These are phyloP conservation scores for Ctenopoma kingsleyae DNA, from an alignment of 2,797 vertebrate genomes.

Conservation along the genomic window DNA sequence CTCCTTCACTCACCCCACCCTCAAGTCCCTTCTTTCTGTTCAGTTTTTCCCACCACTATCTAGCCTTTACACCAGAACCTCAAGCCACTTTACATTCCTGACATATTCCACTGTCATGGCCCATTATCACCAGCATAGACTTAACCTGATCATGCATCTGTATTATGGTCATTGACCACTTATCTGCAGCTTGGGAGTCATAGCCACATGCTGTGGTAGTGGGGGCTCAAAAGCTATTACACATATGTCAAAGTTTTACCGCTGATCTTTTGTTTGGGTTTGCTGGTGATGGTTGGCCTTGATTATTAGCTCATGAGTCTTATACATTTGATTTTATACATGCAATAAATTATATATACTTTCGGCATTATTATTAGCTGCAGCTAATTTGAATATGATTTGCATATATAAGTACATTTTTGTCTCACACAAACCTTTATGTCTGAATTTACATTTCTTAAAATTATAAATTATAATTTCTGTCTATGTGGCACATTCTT, in stretches of 20 bases:
- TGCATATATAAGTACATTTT: neutral
- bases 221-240: constrained; percentile 8
- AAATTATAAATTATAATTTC: too few relatives aligned
- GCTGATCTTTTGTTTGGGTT: constrained; percentile 7
- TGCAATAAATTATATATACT: too few relatives aligned
- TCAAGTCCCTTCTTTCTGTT: constrained; percentile 32
- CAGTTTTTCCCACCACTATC: constrained; percentile 15
- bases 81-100: constrained; percentile 73
- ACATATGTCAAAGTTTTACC: constrained; percentile 7
- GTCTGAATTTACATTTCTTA: too few relatives aligned
- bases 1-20: constrained; percentile 11
- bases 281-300: neutral
- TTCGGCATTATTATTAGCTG: neutral
- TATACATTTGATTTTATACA: too few relatives aligned
- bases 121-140: constrained; percentile 42
- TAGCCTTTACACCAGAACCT: constrained; percentile 32
- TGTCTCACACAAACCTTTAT: too few relatives aligned
- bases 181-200: constrained; percentile 14
- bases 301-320: constrained; percentile 16
- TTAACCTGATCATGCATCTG: constrained; percentile 38
- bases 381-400: too few relatives aligned
- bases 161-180: constrained; percentile 12
- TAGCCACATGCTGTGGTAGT: neutral
- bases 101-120: constrained; percentile 59
- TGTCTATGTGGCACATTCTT: too few relatives aligned